Evolutionary conservation across 2,888 invertebrate genomes (phyloP).

Genomic region (Arctia plantaginis): DNA sequence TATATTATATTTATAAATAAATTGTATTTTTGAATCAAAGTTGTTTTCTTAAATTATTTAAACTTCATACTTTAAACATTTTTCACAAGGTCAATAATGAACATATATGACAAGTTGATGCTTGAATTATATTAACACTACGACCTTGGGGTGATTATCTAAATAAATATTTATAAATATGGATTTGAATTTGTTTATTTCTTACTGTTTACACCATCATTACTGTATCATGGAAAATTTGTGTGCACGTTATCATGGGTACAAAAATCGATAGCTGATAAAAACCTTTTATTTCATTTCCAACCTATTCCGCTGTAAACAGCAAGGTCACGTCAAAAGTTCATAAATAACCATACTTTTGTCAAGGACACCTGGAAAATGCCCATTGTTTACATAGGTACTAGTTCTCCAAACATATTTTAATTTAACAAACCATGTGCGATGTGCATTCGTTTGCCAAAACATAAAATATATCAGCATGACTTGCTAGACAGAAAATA

Average conservation of each 20-base stretch:
- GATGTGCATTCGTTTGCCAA: slow-evolving; percentile 24
- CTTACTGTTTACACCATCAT: neutral
- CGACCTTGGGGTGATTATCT: neutral
- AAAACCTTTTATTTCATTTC: neutral
- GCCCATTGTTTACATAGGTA: slow-evolving; percentile 35
- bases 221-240: neutral
- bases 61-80: too few relatives aligned
- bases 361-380: neutral
- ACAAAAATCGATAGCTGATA: neutral
- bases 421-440: slow-evolving; percentile 28
- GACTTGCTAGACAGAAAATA: slow-evolving; percentile 40
- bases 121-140: neutral
- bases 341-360: neutral
- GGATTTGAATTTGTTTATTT: neutral
- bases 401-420: slow-evolving; percentile 40
- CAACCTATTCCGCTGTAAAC: neutral
- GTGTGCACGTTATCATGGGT: neutral
- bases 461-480: slow-evolving; percentile 27
- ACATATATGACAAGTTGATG: neutral
- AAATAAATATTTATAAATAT: neutral
- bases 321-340: neutral
- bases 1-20: too few relatives aligned
- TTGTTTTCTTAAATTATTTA: too few relatives aligned
- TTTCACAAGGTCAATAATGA: neutral
- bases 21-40: too few relatives aligned